These are phyloP conservation scores for Vesta saturnalis DNA, from an alignment of 2,888 invertebrate genomes.

Conservation along the genomic window DNA sequence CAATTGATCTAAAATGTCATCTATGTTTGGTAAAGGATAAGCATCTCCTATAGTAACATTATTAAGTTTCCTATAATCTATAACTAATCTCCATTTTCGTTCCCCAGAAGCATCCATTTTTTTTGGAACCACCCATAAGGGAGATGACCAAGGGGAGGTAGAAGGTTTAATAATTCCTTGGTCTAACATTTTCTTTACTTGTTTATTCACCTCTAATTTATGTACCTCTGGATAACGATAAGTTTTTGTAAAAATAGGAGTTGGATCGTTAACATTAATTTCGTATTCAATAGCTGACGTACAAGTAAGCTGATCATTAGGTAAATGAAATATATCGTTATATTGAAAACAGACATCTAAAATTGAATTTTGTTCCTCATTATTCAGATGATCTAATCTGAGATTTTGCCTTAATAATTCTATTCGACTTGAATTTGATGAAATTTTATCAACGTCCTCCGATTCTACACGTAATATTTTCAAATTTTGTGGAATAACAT, in stretches of 20 bases:
- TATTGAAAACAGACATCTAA: too few relatives aligned
- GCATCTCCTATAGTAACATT: slow-evolving; percentile 50
- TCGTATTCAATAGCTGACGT: too few relatives aligned
- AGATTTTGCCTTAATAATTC: background rate
- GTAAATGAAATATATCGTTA: too few relatives aligned
- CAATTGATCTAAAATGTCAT: too few relatives aligned
- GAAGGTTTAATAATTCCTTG: too few relatives aligned
- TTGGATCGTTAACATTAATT: slow-evolving; percentile 47
- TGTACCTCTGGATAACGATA: too few relatives aligned
- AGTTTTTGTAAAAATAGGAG: slow-evolving; percentile 52
- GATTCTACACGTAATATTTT: background rate
- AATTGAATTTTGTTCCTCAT: too few relatives aligned
- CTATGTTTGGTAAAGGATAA: slow-evolving; percentile 51
- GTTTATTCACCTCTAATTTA: slow-evolving; percentile 50
- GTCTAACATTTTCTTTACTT: slow-evolving; percentile 50
- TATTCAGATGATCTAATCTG: too few relatives aligned
- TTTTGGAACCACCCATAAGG: too few relatives aligned
- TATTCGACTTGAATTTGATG: background rate
- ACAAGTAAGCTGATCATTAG: too few relatives aligned
- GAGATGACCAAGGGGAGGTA: too few relatives aligned
- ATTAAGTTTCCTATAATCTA: slow-evolving; percentile 54
- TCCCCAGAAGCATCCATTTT: slow-evolving; percentile 45
- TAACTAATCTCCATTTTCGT: too few relatives aligned
- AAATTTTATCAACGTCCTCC: background rate
- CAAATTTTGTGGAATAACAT: background rate